Evolutionary conservation across 2,888 invertebrate genomes (phyloP).

Genomic region (Protophormia terraenovae): DNA sequence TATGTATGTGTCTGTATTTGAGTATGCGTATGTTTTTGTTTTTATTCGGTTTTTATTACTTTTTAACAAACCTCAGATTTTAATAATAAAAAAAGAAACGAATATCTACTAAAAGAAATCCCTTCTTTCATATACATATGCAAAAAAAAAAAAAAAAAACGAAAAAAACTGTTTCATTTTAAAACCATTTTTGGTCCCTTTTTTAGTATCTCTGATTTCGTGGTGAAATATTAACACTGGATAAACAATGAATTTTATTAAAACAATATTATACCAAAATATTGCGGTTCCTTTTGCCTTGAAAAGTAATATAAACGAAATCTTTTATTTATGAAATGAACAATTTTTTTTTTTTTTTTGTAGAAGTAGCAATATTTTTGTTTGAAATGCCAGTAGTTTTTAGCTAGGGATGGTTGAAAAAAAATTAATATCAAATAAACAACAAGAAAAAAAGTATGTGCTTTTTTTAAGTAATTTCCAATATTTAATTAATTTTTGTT

Average conservation of each 20-base stretch:
- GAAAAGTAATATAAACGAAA: not conserved
- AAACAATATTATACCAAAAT: not conserved
- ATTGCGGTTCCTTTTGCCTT: not conserved
- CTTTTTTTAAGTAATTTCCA: too few species aligned
- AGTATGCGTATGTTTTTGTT: not conserved
- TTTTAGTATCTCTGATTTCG: not conserved
- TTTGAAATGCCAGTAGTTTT: not conserved
- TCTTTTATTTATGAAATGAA: too few species aligned
- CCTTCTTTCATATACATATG: not conserved
- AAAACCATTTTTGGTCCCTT: not conserved
- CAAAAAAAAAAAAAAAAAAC: not conserved
- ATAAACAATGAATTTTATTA: conserved; percentile 2
- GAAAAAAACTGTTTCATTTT: not conserved
- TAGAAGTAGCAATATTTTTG: not conserved
- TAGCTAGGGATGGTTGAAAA: not conserved
- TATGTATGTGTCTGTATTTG: not conserved
- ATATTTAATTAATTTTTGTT: too few species aligned
- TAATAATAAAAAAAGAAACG: conserved; percentile 21
- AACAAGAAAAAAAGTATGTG: too few species aligned
- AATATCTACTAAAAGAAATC: not conserved
- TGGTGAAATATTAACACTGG: not conserved
- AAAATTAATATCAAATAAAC: too few species aligned
- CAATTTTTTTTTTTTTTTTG: not conserved
- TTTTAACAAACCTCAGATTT: conserved; percentile 35
- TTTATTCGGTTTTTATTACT: conserved; percentile 19